Base-by-base conservation (phyloP, 2,888 invertebrate species). In the Rhyacophila evoluta region DNA sequence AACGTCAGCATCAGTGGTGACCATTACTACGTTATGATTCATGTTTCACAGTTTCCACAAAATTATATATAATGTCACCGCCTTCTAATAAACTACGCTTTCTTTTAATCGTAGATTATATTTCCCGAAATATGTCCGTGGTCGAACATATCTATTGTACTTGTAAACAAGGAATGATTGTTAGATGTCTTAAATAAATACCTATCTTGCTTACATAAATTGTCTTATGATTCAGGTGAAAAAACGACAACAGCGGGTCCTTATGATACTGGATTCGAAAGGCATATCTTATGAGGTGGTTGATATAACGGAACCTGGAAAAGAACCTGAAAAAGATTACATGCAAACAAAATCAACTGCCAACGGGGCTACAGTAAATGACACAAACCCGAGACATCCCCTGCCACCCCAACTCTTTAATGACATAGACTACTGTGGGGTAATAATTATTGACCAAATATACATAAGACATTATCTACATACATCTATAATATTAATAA, bases 351-450 rank as follows among this genome's bases (percentile, higher is more conserved):
- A 97, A 86, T 93, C 95, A 74, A 95, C 93, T 83, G 91, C 93
- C 81, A 92, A 92, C 85, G 95, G 93, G 74, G 94, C 91, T 79
- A 95, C 95, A 70, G 92, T 93, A 41, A 92, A 93, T 85, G 94
- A 94, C 85, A 91, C 92, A 37, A 92, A 92, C 84, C 93, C 94
- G 69, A 92, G 94, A 86, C 94, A 95, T 84, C 93, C 97, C 73
- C 88, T 97, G 84, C 97, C 98, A 68, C 98, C 98, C 78, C 99
- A 99, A 88, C 91, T 99, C 84, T 98, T 98, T 87, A 96, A 96
- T 86, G 97, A 96, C 81, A 95, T 95, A 10, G 94, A 94, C 83
- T 98, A 97, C 86, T 97, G 97, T 86, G 98, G 98, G 86, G 97
- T 97, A 89, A 91, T 92, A 89, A 33, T 6, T n/a, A n/a, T n/a